Conservation (phyloP, 1,140 invertebrate species). For the Leptinotarsa undecemlineata region DNA sequence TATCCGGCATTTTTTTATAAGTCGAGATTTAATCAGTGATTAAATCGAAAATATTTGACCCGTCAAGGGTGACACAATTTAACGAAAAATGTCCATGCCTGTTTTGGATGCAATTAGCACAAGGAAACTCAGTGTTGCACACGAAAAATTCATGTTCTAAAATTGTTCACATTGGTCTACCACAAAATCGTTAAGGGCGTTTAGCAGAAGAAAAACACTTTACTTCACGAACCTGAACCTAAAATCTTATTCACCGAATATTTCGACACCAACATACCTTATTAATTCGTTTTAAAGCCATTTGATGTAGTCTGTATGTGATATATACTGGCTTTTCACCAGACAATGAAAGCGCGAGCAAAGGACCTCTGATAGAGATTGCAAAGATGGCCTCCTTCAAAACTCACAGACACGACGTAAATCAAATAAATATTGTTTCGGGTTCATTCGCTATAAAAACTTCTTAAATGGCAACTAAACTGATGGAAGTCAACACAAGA, state of each 20-base stretch:
- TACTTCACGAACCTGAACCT: slow-evolving; percentile 18
- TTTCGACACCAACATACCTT: slow-evolving; percentile 72
- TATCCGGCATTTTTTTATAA: slow-evolving; percentile 16
- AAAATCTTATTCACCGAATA: slow-evolving; percentile 33
- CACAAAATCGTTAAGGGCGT: slow-evolving; percentile 61
- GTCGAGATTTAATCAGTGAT: not conserved
- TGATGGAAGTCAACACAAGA: slow-evolving; percentile 25
- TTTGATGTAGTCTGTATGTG: slow-evolving; percentile 67
- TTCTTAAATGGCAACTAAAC: slow-evolving; percentile 1
- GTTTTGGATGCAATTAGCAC: slow-evolving; percentile 9
- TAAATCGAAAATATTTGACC: not conserved
- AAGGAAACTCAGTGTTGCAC: slow-evolving; percentile 14
- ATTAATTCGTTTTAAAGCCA: slow-evolving; percentile 96
- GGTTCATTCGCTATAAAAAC: slow-evolving; percentile 31
- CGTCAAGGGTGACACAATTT: not conserved
- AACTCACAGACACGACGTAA: slow-evolving; percentile 64
- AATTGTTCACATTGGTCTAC: slow-evolving; percentile 54
- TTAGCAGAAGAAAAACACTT: slow-evolving; percentile 48
- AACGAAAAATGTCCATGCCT: not conserved
- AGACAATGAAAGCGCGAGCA: slow-evolving; percentile 67
- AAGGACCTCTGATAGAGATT: slow-evolving; percentile 69
- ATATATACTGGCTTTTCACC: slow-evolving; percentile 64
- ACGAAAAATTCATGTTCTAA: slow-evolving; percentile 34
- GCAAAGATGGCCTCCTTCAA: slow-evolving; percentile 69
- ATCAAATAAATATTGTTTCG: slow-evolving; percentile 53